Conservation (phyloP, 2,888 invertebrate genomes). For the Erebia aethiops region DNA sequence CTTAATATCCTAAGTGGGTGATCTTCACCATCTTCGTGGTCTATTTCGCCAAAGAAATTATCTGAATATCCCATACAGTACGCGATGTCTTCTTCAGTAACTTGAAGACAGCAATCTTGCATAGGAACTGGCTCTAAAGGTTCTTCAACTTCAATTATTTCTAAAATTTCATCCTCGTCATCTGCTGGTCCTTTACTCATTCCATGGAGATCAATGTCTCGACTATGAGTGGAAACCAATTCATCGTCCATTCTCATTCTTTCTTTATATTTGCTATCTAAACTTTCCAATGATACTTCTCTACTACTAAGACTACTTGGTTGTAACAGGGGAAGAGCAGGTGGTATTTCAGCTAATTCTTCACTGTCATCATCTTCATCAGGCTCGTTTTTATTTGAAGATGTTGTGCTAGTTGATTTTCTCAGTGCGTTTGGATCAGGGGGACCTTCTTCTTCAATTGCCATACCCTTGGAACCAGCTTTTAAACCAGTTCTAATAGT, state of each 20-base stretch:
- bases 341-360: constrained; percentile 90
- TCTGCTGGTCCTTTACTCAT: constrained; percentile 73
- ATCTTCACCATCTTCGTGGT: constrained; percentile 87
- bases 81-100: constrained; percentile 96
- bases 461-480: constrained; percentile 74
- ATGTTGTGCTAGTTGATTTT: constrained; percentile 58
- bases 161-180: constrained; percentile 88
- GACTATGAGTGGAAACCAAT: constrained; percentile 79
- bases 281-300: constrained; percentile 92
- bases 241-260: constrained; percentile 85
- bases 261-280: constrained; percentile 90
- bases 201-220: constrained; percentile 77
- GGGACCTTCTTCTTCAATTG: constrained; percentile 76
- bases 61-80: constrained; percentile 90
- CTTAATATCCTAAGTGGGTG: constrained; percentile 95
- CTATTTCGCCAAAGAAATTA: constrained; percentile 87
- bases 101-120: constrained; percentile 94
- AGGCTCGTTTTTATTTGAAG: constrained; percentile 71
- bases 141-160: constrained; percentile 91
- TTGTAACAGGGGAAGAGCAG: constrained; percentile 90
- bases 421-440: constrained; percentile 60
- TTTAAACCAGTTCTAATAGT: constrained; percentile 85
- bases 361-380: constrained; percentile 91
- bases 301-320: constrained; percentile 88
- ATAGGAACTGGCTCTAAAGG: constrained; percentile 92